Conservation (phyloP, 1,140 invertebrate species). For the Drosophila nigromelanica region DNA sequence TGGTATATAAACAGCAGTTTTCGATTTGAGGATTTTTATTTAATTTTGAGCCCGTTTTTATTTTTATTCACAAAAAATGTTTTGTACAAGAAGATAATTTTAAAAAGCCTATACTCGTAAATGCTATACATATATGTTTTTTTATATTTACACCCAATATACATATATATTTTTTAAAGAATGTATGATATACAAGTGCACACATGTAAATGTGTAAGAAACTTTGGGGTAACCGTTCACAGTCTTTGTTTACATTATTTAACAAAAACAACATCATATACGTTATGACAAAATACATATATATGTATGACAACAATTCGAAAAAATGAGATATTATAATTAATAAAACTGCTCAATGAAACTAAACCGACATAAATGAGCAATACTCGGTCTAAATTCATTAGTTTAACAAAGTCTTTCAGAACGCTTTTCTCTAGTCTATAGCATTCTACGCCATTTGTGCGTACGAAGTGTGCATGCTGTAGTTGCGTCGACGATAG, state of each 20-base stretch:
- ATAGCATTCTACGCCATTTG: conserved; percentile 69
- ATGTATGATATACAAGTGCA: conserved; percentile 14
- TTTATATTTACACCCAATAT: conserved; percentile 8
- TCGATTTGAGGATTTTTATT: background rate
- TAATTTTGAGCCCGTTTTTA: conserved; percentile 30
- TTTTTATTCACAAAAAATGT: conserved; percentile 51
- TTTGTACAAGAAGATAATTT: conserved; percentile 60
- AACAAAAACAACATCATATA: conserved; percentile 35
- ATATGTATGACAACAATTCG: conserved; percentile 1
- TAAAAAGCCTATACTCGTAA: conserved; percentile 53
- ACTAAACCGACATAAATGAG: background rate
- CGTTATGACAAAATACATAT: background rate
- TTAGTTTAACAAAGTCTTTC: conserved; percentile 18
- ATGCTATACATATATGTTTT: conserved; percentile 39
- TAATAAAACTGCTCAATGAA: background rate
- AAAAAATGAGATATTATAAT: conserved; percentile 5
- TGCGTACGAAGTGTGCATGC: conserved; percentile 60
- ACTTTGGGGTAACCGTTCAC: conserved; percentile 73
- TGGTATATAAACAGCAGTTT: no score
- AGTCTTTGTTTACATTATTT: conserved; percentile 62
- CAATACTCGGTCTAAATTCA: background rate
- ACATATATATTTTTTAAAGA: conserved; percentile 23
- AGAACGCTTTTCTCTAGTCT: background rate
- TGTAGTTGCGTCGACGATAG: conserved; percentile 75
- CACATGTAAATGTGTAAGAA: conserved; percentile 57